Percentiles rank a stretch among this genome's conserved stretches.
Evolutionary conservation across 2,113 vertebrate genomes (phyloP).

Genomic region (Poecile atricapillus): DNA sequence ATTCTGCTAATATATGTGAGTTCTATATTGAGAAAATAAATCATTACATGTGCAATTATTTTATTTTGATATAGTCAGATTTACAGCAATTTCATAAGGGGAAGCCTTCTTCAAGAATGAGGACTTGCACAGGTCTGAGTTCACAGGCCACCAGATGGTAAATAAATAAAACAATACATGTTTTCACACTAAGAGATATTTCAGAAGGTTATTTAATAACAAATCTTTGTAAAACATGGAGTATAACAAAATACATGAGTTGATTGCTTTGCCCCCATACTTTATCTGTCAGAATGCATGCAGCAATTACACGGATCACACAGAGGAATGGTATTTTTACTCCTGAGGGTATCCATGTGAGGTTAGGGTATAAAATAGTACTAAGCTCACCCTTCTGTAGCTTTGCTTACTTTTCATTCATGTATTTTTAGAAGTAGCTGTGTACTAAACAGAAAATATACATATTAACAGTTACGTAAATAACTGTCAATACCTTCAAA

Average conservation of each 20-base stretch:
- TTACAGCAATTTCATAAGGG: not conserved
- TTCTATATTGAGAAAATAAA: not conserved
- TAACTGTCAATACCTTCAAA: not conserved
- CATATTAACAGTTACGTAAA: not conserved
- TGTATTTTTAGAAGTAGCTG: not conserved
- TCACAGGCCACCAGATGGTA: not conserved
- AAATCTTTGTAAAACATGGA: not conserved
- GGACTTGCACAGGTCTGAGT: not conserved
- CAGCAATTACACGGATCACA: not conserved
- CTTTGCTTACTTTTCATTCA: not conserved
- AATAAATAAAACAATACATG: not conserved
- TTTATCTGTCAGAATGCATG: not conserved
- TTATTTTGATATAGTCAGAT: not conserved
- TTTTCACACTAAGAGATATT: not conserved
- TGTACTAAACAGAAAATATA: not conserved
- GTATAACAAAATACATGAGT: not conserved
- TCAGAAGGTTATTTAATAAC: not conserved
- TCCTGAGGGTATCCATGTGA: not conserved
- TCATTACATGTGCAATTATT: not conserved
- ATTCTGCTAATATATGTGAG: not conserved
- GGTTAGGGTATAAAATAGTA: not conserved
- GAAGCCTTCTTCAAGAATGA: not conserved
- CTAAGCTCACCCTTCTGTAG: not conserved
- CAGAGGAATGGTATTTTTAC: not conserved
- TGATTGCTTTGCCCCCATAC: not conserved